These are phyloP conservation scores for Chanos chanos DNA, from an alignment of 2,797 vertebrate species.

Conservation along the genomic window DNA sequence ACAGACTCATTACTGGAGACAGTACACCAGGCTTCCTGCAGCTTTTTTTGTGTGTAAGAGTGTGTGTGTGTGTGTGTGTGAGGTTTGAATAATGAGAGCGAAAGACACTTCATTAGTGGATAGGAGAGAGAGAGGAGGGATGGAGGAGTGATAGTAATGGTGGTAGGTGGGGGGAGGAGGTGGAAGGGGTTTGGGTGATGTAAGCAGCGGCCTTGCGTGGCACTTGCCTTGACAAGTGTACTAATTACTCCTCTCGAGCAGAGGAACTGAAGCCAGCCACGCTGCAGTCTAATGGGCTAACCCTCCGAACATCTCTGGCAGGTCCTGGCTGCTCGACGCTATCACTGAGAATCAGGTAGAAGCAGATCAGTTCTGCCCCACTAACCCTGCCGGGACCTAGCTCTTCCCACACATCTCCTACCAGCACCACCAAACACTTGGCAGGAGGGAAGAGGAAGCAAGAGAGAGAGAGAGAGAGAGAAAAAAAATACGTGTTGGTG, in stretches of 20 bases:
- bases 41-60: conserved; percentile 58
- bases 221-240: conserved; percentile 97
- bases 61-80: conserved; percentile 36
- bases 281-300: conserved; percentile 90
- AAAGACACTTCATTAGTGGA: conserved; percentile 87
- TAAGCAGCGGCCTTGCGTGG: conserved; percentile 88
- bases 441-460: conserved; percentile 16
- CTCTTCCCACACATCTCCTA: conserved; percentile 52
- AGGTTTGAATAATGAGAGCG: conserved; percentile 89
- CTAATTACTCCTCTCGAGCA: conserved; percentile 94
- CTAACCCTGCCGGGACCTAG: conserved; percentile 92
- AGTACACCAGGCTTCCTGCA: conserved; percentile 59
- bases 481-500: conserved; percentile 85
- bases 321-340: conserved; percentile 57
- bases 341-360: conserved; percentile 92
- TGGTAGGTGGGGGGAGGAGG: conserved; percentile 40
- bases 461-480: conserved; percentile 64
- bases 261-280: conserved; percentile 85
- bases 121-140: conserved; percentile 40
- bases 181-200: conserved; percentile 72
- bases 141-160: background rate
- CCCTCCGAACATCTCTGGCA: conserved; percentile 67
- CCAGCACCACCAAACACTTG: conserved; percentile 75
- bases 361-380: conserved; percentile 99
- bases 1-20: no score